A percentile compares a stretch with the other conserved stretches of the same genome.
These are phyloP conservation scores for Microcebus griseorufus DNA, from an alignment of 2,113 vertebrate species.

Conservation along the genomic window DNA sequence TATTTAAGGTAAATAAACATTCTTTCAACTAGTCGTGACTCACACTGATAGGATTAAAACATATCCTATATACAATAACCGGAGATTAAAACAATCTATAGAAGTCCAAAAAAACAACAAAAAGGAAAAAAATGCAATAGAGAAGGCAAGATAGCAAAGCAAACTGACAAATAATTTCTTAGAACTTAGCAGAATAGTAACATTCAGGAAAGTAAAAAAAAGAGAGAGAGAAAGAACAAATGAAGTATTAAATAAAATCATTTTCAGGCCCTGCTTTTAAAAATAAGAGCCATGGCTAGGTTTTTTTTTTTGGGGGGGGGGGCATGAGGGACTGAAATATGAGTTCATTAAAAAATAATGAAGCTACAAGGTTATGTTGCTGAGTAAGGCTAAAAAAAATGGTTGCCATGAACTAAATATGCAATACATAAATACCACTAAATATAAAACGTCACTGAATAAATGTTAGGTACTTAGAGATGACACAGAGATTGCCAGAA, in stretches of 20 bases:
- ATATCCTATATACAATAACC: not conserved
- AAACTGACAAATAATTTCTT: constrained; percentile 48
- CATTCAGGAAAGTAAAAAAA: not conserved
- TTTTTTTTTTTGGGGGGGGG: accelerated
- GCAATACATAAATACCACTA: constrained; percentile 76
- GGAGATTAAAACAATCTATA: constrained; percentile 62
- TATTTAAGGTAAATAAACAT: constrained; percentile 53
- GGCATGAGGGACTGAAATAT: not conserved
- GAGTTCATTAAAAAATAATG: not conserved
- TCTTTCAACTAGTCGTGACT: constrained; percentile 41
- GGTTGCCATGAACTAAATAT: constrained; percentile 71
- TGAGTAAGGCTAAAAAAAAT: constrained; percentile 34
- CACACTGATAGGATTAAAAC: not conserved
- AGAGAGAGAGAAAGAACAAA: not conserved
- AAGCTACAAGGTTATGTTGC: constrained; percentile 6
- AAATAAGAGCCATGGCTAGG: not conserved
- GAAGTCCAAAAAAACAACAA: not conserved
- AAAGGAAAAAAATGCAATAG: not conserved
- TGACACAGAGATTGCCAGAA: constrained; percentile 41
- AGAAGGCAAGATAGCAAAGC: constrained; percentile 57
- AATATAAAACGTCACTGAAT: constrained; percentile 65
- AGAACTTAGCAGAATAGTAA: constrained; percentile 24
- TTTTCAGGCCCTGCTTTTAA: not conserved
- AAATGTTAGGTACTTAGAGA: not conserved
- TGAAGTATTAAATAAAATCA: constrained; percentile 22